Conservation (phyloP, 2,888 invertebrate genomes). For the Dendrolimus pini region DNA sequence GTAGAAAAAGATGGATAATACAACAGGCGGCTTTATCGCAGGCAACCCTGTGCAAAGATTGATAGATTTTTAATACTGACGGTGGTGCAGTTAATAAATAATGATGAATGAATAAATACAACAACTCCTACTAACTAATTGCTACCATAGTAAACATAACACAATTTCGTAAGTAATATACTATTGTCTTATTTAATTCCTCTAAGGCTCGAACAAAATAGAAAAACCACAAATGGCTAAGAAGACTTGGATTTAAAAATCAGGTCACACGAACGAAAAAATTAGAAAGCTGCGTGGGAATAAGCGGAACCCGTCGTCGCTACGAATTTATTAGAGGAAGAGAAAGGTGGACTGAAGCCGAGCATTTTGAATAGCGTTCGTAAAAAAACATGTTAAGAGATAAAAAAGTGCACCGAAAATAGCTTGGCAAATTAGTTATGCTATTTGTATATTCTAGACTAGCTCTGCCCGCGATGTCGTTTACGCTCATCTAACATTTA, state of each 20-base stretch:
- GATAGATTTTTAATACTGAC: no score
- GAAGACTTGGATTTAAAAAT: conserved; percentile 20
- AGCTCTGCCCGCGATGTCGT: no score
- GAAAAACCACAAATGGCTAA: neutral
- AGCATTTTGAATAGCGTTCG: neutral
- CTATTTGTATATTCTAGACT: neutral
- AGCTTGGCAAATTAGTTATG: neutral
- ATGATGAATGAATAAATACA: no score
- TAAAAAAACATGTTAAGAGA: neutral
- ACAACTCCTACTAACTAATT: no score
- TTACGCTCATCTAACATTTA: no score
- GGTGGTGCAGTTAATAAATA: no score
- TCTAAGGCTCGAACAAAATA: neutral
- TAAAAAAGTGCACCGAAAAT: neutral
- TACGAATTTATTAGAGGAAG: conserved; percentile 13
- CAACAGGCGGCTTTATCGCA: no score
- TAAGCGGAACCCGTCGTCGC: conserved; percentile 16
- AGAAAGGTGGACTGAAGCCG: conserved; percentile 23
- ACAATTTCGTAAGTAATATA: no score
- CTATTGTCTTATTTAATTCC: no score
- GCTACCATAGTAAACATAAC: no score
- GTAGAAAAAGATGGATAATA: no score
- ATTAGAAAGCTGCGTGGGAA: conserved; percentile 37
- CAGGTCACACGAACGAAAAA: conserved; percentile 27
- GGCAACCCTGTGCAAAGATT: no score